A percentile compares a stretch with the other conserved stretches of the same genome.
These are phyloP conservation scores for Troides helena DNA, from an alignment of 2,888 invertebrate genomes.

Conservation along the genomic window DNA sequence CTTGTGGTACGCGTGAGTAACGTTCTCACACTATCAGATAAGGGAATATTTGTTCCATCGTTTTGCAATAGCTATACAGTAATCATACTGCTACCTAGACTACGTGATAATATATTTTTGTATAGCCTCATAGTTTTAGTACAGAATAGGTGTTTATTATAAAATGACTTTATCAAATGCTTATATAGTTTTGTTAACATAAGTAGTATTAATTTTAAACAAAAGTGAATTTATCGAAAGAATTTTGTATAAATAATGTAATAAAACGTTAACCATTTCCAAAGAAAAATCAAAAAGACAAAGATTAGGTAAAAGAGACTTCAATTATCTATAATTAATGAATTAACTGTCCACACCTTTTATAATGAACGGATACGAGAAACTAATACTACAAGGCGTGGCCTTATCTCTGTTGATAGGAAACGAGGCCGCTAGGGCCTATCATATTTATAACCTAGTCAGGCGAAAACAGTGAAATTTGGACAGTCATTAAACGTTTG, in stretches of 20 bases:
- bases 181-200: no score
- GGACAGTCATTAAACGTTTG: constrained; percentile 16
- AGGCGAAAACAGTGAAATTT: constrained; percentile 27
- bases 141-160: no score
- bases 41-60: constrained; percentile 42
- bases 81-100: not conserved
- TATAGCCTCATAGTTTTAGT: no score
- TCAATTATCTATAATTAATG: constrained; percentile 6
- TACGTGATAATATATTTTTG: not conserved
- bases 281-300: no score
- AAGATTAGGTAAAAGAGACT: no score
- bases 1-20: constrained; percentile 45
- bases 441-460: constrained; percentile 30
- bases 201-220: no score
- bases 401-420: constrained; percentile 59
- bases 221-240: no score
- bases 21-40: constrained; percentile 47
- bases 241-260: no score
- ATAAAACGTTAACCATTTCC: no score
- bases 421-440: constrained; percentile 55
- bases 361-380: constrained; percentile 28
- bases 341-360: constrained; percentile 19
- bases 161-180: no score
- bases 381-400: constrained; percentile 48
- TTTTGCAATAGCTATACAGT: constrained; percentile 42